phyloP scores from a whole-genome alignment of 2,113 vertebrate genomes.

The Phoenicopterus ruber region DNA sequence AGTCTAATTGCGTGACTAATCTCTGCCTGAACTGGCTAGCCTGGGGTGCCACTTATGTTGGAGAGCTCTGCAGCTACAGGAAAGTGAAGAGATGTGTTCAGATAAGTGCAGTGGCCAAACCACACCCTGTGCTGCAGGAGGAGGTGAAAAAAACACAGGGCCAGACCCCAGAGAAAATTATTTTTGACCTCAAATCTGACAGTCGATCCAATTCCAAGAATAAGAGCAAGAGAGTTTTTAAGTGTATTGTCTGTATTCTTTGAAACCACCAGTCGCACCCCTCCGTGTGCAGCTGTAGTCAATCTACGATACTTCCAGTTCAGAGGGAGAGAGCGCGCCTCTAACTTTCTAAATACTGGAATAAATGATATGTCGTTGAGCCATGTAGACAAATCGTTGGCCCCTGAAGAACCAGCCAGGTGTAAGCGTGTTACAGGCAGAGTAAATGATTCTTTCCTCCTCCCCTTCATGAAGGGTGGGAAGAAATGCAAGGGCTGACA shows the following conservation, averaged over 20 bases:
- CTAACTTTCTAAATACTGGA: not conserved
- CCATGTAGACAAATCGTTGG: not conserved
- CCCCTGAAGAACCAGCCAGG: not conserved
- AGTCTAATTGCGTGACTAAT: not conserved
- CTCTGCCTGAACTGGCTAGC: not conserved
- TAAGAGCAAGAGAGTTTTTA: not conserved
- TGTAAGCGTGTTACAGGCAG: not conserved
- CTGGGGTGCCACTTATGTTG: not conserved
- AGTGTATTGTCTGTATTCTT: not conserved
- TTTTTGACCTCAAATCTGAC: not conserved
- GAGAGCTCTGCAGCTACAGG: not conserved
- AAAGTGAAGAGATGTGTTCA: not conserved
- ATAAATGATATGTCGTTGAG: not conserved
- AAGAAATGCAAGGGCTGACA: not conserved
- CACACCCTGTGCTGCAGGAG: not conserved
- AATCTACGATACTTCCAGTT: not conserved
- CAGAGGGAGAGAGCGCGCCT: not conserved
- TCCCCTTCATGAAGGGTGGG: not conserved
- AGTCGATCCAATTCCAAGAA: not conserved
- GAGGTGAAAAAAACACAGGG: not conserved
- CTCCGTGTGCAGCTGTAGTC: rapidly evolving
- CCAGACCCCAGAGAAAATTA: not conserved
- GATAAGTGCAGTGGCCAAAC: not conserved
- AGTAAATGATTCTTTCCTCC: not conserved
- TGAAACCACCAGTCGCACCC: not conserved